These are phyloP conservation scores for Coregonus clupeaformis DNA, from an alignment of 2,113 vertebrate genomes.

Conservation along the genomic window DNA sequence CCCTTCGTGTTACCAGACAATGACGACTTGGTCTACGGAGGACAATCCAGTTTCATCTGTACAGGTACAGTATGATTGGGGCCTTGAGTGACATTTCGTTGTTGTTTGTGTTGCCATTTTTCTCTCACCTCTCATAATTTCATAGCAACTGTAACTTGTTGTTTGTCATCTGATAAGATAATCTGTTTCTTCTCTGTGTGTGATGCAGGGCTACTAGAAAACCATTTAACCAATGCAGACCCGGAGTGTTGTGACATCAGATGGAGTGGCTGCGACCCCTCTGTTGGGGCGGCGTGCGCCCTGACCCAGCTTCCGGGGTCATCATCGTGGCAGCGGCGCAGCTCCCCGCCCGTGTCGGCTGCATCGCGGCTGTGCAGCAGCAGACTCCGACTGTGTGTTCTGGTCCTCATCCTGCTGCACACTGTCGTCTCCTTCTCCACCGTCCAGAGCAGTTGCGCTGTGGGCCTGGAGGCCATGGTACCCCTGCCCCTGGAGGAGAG, in stretches of 20 bases:
- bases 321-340: slow-evolving; percentile 68
- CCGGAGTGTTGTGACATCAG: slow-evolving; percentile 84
- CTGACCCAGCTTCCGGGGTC: slow-evolving; percentile 72
- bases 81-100: too few relatives aligned
- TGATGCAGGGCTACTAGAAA: slow-evolving; percentile 78
- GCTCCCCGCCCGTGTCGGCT: slow-evolving; percentile 75
- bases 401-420: slow-evolving; percentile 86
- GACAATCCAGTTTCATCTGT: slow-evolving; percentile 89
- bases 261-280: slow-evolving; percentile 79
- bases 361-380: slow-evolving; percentile 76
- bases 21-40: slow-evolving; percentile 85
- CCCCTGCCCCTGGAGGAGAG: slow-evolving; percentile 72
- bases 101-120: too few relatives aligned
- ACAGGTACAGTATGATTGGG: slow-evolving; percentile 72
- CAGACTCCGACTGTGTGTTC: slow-evolving; percentile 81
- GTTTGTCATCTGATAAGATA: not conserved
- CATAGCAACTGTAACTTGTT: not conserved
- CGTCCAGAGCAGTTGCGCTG: slow-evolving; percentile 68
- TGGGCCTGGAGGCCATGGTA: slow-evolving; percentile 74
- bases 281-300: slow-evolving; percentile 64
- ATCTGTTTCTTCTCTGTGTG: slow-evolving; percentile 7
- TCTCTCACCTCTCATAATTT: too few relatives aligned
- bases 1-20: slow-evolving; percentile 89
- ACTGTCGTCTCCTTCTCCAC: slow-evolving; percentile 84
- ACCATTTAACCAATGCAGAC: slow-evolving; percentile 73